Evolutionary conservation across 23 tunicate genomes (phyloP), one percentile per base, ranked within the genome.

Genomic region (Diplosoma virens): DNA sequence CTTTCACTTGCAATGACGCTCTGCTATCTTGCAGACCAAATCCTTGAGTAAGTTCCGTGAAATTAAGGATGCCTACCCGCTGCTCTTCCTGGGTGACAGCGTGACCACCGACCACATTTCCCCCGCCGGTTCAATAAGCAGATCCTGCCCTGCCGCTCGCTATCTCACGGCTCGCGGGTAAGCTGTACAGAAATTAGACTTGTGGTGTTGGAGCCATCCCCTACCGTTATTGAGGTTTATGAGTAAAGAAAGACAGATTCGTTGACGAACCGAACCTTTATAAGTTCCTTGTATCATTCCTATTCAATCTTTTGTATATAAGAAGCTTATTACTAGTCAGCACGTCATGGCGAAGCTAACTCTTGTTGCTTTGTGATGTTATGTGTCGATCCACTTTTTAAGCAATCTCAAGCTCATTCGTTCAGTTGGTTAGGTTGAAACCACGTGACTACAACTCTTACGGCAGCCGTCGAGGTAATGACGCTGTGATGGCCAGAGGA

Each of bases 51-150:
- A 48, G 16, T 73, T 81, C 37, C 26, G 46, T 31, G 47, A 58
- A 26, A 80, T 90, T 47, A 63, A 66, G 1, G 82, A 78, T 41
- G 93, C 93, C 16, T 72, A 87, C 48, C 84, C 83, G 30, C 63
- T 87, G 20, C 80, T 94, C 6, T 87, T 75, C 41, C 83, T 94
- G 1, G 99, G 99, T 2, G 99, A 94, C 65, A 82, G 95, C 50
- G 95, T 94, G n/a, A 94, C 99, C 6, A 94, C 99, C 0, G 99
- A 87, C 59, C 95, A 94, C 41, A 94, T 94, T 5, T 94, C 99
- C 1, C 99, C 95, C 0, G 99, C 99, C 47, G 99, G 99, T 2
- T 83, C 95, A 0, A 94, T 94, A 59, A 87, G 95, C 37, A 50
- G 95, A 50, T 76, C 86, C 25, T 87, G 81, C 34, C 82, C 99